These are phyloP conservation scores for Crypturellus undulatus DNA, from an alignment of 2,113 vertebrate genomes.

Conservation along the genomic window DNA sequence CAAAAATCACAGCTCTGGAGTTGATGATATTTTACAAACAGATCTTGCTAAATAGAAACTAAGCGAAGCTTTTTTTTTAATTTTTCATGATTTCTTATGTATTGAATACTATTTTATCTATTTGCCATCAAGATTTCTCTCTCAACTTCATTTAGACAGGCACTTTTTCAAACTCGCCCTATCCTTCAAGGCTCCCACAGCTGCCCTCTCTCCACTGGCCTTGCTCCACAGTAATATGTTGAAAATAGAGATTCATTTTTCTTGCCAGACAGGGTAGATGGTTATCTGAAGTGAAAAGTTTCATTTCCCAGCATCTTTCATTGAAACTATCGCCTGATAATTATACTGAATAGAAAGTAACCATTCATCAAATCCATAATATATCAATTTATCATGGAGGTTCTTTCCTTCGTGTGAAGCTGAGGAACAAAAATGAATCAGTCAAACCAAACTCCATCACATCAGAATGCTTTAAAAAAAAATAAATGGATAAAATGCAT, in stretches of 20 bases:
- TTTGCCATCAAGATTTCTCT: background rate
- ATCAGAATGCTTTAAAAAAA: background rate
- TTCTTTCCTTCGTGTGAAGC: constrained; percentile 49
- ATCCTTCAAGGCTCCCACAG: constrained; percentile 46
- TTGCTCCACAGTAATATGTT: constrained; percentile 66
- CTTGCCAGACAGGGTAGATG: constrained; percentile 75
- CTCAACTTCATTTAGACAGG: constrained; percentile 55
- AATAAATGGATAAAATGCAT: constrained; percentile 40
- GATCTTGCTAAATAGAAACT: background rate
- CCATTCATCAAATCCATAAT: constrained; percentile 80
- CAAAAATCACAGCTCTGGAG: too few species aligned
- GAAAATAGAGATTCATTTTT: constrained; percentile 79
- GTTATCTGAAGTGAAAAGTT: constrained; percentile 81
- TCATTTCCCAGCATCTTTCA: constrained; percentile 81
- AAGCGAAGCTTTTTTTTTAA: background rate
- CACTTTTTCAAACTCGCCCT: constrained; percentile 56
- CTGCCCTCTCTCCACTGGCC: constrained; percentile 37
- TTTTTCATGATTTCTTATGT: background rate
- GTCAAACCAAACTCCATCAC: constrained; percentile 57
- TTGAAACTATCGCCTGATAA: constrained; percentile 76
- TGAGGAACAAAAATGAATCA: constrained; percentile 71
- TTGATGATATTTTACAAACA: background rate
- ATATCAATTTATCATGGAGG: constrained; percentile 76
- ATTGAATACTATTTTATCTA: background rate
- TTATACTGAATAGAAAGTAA: constrained; percentile 78